A percentile compares a stretch with the other conserved stretches of the same genome.
Evolutionary conservation across 2,797 vertebrate species (phyloP).

Genomic region (Toxotes lorentzi): DNA sequence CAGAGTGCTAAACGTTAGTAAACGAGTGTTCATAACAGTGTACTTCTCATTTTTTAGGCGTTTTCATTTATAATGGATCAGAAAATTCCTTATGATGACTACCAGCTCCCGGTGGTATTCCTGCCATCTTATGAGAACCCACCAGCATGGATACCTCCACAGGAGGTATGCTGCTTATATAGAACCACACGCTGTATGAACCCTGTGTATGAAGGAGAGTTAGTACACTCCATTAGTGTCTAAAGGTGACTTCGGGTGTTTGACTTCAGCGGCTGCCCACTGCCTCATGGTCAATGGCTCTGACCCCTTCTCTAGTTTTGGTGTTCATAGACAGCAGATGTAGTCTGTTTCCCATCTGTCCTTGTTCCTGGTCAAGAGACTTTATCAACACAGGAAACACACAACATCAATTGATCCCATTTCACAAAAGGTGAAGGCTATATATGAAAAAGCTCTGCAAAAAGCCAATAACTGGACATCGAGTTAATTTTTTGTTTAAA

Average conservation of each 20-base stretch:
- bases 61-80: constrained; percentile 85
- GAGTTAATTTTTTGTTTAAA: not conserved
- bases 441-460: not conserved
- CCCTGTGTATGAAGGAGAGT: too few relatives aligned
- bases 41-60: not conserved
- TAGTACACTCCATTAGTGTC: not conserved
- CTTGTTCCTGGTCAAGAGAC: not conserved
- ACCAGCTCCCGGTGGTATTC: constrained; percentile 93
- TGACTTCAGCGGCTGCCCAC: not conserved
- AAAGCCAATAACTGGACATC: not conserved
- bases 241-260: not conserved
- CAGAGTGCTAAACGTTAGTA: not conserved
- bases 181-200: not conserved
- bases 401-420: not conserved
- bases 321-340: not conserved
- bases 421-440: not conserved
- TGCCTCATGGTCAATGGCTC: not conserved
- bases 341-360: not conserved
- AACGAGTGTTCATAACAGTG: not conserved
- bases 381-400: not conserved
- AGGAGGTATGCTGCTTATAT: constrained; percentile 85
- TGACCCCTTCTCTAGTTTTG: accelerated
- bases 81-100: constrained; percentile 92
- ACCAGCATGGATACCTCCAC: constrained; percentile 94
- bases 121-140: constrained; percentile 95